Base-by-base conservation (phyloP, 2,113 vertebrate species). In the Pseudopodoces humilis region DNA sequence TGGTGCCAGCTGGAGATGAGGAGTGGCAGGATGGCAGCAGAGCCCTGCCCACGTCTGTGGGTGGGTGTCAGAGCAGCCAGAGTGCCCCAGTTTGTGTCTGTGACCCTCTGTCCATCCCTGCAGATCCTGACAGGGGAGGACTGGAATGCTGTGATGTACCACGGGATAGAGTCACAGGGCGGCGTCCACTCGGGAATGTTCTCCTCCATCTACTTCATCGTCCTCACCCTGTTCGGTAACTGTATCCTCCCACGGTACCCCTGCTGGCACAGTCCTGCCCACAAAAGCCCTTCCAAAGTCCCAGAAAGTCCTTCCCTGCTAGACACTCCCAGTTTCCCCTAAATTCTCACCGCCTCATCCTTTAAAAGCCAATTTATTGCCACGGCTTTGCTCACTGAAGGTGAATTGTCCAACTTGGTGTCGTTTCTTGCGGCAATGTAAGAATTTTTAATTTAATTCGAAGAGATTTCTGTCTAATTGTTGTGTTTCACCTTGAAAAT, bases 131-230 rank as follows among this genome's bases (percentile, higher is more conserved):
- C 99, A 0, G 99, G 99, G 10, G 99, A 99, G 39, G 99, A 99
- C 97, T 99, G 99, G 99, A 99, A 99, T 0, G 99, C 98, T 0
- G 99, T 99, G 80, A 99, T 99, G 99, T 99, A 99, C 86, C 99
- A 99, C 2, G 99, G 99, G 39, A 99, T 99, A 2, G 98, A 99
- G 46, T 99, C 99, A 0, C 99, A 99, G 58, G 99, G 99, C 0
- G 99, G 99, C 0, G 99, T 99, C 62, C 99, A 96, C 43, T 97
- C 98, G 22, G 99, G 99, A 65, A 99, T 99, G 99, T 99, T 99
- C 96, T 99, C 99, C 35, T 99, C 99, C 28, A 97, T 99, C 62
- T 99, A 99, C 96, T 99, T 99, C 98, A 99, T 99, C 2, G 98
- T 99, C 72, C 98, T 99, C 72, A 99, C 99, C 0, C 97, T 99